phyloP scores from a whole-genome alignment of 2,888 invertebrate species.

The Drosophila neoperkinsi region DNA sequence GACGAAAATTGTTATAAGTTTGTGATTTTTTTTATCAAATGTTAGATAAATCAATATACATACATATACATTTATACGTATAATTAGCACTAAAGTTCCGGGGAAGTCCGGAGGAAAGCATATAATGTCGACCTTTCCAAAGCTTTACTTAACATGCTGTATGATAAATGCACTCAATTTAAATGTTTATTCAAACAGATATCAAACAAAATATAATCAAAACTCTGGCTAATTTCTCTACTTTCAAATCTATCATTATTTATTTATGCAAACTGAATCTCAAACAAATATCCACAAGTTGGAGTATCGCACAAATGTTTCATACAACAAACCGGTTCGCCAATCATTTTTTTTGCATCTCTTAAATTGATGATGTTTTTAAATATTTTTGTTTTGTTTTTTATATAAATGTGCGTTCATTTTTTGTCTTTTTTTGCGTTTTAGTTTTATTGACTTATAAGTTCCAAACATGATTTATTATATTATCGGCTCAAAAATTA shows the following conservation, averaged over 20 bases:
- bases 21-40: constrained; percentile 41
- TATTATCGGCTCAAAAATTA: not conserved
- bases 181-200: constrained; percentile 34
- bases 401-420: constrained; percentile 36
- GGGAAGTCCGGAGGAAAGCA: constrained; percentile 53
- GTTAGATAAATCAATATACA: constrained; percentile 13
- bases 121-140: constrained; percentile 20
- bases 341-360: constrained; percentile 28
- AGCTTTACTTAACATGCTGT: constrained; percentile 11
- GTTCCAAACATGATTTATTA: constrained; percentile 23
- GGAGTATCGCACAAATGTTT: constrained; percentile 25
- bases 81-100: constrained; percentile 35
- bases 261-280: constrained; percentile 39
- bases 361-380: constrained; percentile 34
- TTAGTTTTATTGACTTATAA: constrained; percentile 30
- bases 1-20: constrained; percentile 16
- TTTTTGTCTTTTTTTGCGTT: constrained; percentile 11
- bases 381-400: constrained; percentile 2
- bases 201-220: constrained; percentile 28
- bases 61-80: constrained; percentile 8
- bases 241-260: constrained; percentile 29
- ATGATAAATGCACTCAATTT: constrained; percentile 36
- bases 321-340: constrained; percentile 33
- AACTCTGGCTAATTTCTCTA: constrained; percentile 46
- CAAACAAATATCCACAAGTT: constrained; percentile 30